A percentile compares a stretch with the other conserved stretches of the same genome.
Conservation (phyloP, 1,140 invertebrate genomes). For the Drosophila novamexicana region DNA sequence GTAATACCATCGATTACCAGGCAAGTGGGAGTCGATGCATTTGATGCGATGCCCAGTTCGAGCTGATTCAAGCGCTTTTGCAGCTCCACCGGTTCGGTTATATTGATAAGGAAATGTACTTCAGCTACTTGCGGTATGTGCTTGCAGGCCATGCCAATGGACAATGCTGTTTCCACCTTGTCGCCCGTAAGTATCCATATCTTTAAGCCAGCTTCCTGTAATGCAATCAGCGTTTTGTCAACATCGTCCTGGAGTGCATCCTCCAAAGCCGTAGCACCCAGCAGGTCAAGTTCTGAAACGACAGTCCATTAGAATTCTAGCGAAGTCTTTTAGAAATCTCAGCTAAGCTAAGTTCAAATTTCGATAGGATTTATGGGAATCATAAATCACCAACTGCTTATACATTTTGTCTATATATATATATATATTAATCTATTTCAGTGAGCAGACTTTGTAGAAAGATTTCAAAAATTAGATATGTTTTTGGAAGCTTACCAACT, state of each 20-base stretch:
- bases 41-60: background rate
- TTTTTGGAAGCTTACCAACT: slow-evolving; percentile 47
- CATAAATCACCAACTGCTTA: too few species aligned
- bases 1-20: slow-evolving; percentile 89
- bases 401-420: too few species aligned
- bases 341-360: too few species aligned
- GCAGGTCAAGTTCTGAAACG: slow-evolving; percentile 85
- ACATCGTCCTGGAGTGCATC: slow-evolving; percentile 93
- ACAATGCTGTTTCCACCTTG: slow-evolving; percentile 91
- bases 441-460: too few species aligned
- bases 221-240: slow-evolving; percentile 88
- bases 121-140: slow-evolving; percentile 88
- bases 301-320: background rate
- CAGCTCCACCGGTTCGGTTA: slow-evolving; percentile 76
- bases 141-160: slow-evolving; percentile 90
- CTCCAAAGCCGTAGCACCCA: slow-evolving; percentile 93
- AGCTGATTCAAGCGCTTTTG: slow-evolving; percentile 53
- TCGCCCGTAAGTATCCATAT: slow-evolving; percentile 93
- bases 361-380: too few species aligned
- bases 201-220: slow-evolving; percentile 89
- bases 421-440: background rate
- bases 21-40: slow-evolving; percentile 82
- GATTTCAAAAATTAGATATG: background rate
- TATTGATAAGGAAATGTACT: slow-evolving; percentile 86
- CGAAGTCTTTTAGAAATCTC: background rate